Conservation (phyloP, 2,888 invertebrate genomes). For the Cantharis rustica region DNA sequence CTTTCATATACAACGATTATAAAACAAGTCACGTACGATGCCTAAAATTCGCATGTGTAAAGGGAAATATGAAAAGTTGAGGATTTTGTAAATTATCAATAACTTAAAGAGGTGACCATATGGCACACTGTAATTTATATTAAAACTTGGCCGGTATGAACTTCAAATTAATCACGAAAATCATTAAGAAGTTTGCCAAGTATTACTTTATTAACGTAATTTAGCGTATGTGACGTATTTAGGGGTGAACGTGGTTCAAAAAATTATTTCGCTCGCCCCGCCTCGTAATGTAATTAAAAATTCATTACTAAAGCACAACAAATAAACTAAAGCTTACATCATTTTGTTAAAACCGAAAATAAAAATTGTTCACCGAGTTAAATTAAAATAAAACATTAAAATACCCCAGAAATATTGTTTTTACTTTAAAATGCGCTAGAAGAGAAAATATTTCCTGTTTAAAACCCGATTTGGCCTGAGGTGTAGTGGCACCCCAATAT, state of each 20-base stretch:
- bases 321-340: too few relatives aligned
- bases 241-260: neutral
- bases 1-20: neutral
- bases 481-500: neutral
- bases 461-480: neutral
- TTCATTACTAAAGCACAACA: too few relatives aligned
- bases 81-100: neutral
- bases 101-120: neutral
- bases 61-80: neutral
- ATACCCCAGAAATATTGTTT: neutral
- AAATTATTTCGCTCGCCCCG: neutral
- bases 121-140: neutral
- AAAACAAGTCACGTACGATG: slow-evolving; percentile 6
- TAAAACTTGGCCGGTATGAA: neutral
- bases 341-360: too few relatives aligned
- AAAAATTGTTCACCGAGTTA: neutral
- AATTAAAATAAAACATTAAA: neutral
- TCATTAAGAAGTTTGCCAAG: neutral
- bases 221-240: neutral
- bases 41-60: slow-evolving; percentile 9
- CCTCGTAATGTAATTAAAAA: too few relatives aligned
- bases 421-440: neutral
- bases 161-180: neutral
- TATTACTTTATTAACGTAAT: neutral
- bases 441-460: neutral